These are phyloP conservation scores for Triplophysa rosa DNA, from an alignment of 2,113 vertebrate species.

Conservation along the genomic window DNA sequence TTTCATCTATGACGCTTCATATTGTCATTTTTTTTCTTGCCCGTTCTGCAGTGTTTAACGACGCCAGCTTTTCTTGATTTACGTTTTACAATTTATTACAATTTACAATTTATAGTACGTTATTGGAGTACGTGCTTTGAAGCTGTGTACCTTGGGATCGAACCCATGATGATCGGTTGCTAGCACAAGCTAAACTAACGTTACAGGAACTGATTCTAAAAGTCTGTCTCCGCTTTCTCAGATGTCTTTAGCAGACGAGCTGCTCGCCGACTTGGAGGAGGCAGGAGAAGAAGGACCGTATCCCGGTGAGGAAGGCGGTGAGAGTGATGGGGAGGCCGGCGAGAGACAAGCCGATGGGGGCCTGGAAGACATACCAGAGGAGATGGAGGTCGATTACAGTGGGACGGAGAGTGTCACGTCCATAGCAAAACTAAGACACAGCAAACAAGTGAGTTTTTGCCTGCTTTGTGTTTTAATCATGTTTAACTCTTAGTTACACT, in stretches of 20 bases:
- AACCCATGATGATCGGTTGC: too few relatives aligned
- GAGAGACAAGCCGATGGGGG: slow-evolving; percentile 66
- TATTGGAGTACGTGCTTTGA: too few relatives aligned
- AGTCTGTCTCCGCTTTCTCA: neutral
- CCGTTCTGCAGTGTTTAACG: too few relatives aligned
- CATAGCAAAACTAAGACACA: slow-evolving; percentile 90
- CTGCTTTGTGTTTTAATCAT: neutral
- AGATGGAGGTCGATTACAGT: slow-evolving; percentile 86
- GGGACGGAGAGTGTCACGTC: slow-evolving; percentile 82
- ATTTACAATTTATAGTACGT: too few relatives aligned
- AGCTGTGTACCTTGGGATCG: too few relatives aligned
- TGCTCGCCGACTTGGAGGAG: slow-evolving; percentile 89
- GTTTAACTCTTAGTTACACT: neutral
- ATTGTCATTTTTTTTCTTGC: too few relatives aligned
- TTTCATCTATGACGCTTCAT: too few relatives aligned
- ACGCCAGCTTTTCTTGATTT: too few relatives aligned
- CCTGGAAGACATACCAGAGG: slow-evolving; percentile 87
- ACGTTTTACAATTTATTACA: too few relatives aligned
- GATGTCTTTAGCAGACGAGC: slow-evolving; percentile 91
- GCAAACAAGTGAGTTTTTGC: slow-evolving; percentile 78
- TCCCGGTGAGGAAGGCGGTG: slow-evolving; percentile 81
- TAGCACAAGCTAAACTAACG: too few relatives aligned
- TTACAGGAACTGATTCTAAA: neutral
- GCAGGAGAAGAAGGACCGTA: slow-evolving; percentile 83
- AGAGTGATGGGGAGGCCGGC: slow-evolving; percentile 77